Evolutionary conservation across 2,888 invertebrate species (phyloP).

Genomic region (Apodemia mormo): DNA sequence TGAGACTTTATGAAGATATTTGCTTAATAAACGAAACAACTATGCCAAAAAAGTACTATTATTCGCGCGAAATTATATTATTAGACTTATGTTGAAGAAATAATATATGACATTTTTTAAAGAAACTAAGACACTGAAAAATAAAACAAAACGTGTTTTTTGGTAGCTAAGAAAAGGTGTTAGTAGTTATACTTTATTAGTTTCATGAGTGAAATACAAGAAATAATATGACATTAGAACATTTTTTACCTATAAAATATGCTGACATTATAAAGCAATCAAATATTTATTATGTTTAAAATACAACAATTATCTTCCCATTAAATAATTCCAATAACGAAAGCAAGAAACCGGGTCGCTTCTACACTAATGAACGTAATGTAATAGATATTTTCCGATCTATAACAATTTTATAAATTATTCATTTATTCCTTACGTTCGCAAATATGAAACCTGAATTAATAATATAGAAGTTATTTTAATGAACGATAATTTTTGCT

Average conservation of each 20-base stretch:
- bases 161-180: too few species aligned
- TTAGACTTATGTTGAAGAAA: too few species aligned
- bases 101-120: too few species aligned
- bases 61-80: too few species aligned
- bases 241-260: neutral
- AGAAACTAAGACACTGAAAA: too few species aligned
- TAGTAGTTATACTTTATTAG: too few species aligned
- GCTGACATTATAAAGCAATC: neutral
- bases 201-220: too few species aligned
- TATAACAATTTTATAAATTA: slow-evolving; percentile 58
- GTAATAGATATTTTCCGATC: slow-evolving; percentile 78
- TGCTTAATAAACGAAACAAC: too few species aligned
- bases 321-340: slow-evolving; percentile 78
- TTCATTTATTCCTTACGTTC: slow-evolving; percentile 45
- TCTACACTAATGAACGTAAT: slow-evolving; percentile 74
- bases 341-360: slow-evolving; percentile 57
- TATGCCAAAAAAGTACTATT: too few species aligned
- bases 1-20: too few species aligned
- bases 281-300: neutral
- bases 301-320: slow-evolving; percentile 36
- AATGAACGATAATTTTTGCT: slow-evolving; percentile 17
- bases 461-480: slow-evolving; percentile 23
- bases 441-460: slow-evolving; percentile 29
- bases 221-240: too few species aligned
- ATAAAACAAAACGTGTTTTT: too few species aligned